Evolutionary conservation across 2,113 vertebrate genomes (phyloP), one percentile per base, ranked within the genome.

Genomic region (Aegotheles bennettii): DNA sequence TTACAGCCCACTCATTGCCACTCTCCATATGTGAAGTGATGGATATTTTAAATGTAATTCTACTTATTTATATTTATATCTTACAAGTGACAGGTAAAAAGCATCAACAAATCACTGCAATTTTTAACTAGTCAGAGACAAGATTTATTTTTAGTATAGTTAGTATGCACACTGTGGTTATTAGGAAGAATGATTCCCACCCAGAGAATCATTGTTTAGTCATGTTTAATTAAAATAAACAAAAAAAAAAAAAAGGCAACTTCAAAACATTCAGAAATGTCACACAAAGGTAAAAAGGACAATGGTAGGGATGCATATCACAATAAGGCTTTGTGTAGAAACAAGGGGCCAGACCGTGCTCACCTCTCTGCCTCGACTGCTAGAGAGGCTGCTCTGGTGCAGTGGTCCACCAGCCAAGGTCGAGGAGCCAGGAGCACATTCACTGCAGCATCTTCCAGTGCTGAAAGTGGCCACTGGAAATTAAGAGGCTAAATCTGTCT

Each of bases 31-130:
- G 96, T 95, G 96, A 87, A 96, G 93, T 97, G 97, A 97, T 97
- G 93, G 97, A 96, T 97, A 97, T 97, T 96, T 96, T 97, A 97
- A 97, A 96, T 97, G 95, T 96, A 97, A 96, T 97, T 97, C 96
- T 96, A 95, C 96, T 97, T 96, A 96, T 96, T 97, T 96, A 97
- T 97, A 97, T 97, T 97, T 96, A 97, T 97, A 96, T 95, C 94
- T 95, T 95, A 93, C 90, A 84, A 95, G 89, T 97, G 95, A 96
- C 96, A 97, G 97, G 95, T 96, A 97, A 97, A 97, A 97, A 97
- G 97, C 96, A 96, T 93, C 96, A 93, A 97, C 96, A 97, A 97
- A 97, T 96, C 97, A 97, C 86, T 60, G 92, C 90, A 88, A 95
- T 94, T 96, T 97, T 95, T 96, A 95, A 94, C 94, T 95, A 96